Percentiles rank a stretch among this genome's conserved stretches.
These are phyloP conservation scores for Drosophila nr. perissopoda DNA, from an alignment of 2,888 invertebrate genomes.

Conservation along the genomic window DNA sequence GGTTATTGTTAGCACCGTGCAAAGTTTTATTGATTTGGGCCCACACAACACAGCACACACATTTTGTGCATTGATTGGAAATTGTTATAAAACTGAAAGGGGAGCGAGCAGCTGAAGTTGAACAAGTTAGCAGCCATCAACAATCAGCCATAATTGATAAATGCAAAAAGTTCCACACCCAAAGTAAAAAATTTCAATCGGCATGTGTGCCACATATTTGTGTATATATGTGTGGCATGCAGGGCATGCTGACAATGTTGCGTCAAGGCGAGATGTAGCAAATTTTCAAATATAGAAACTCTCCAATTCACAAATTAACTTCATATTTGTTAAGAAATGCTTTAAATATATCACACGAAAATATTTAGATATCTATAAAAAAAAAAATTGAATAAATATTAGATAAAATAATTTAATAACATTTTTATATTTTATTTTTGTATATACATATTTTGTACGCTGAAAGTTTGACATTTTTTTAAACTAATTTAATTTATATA, in stretches of 20 bases:
- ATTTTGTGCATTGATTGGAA: slow-evolving; percentile 45
- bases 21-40: slow-evolving; percentile 52
- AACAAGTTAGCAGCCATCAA: slow-evolving; percentile 36
- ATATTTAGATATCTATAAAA: neutral
- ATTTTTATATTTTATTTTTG: no score
- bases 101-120: slow-evolving; percentile 27
- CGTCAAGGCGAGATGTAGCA: neutral
- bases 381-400: neutral
- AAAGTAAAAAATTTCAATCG: neutral
- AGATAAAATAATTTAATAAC: neutral
- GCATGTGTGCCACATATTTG: neutral
- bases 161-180: slow-evolving; percentile 39
- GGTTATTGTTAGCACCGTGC: slow-evolving; percentile 19
- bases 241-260: slow-evolving; percentile 10
- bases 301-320: neutral
- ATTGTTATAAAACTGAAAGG: slow-evolving; percentile 28
- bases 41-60: neutral
- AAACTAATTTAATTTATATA: neutral
- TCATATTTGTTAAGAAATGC: neutral
- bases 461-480: neutral
- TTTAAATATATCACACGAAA: neutral
- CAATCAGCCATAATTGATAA: slow-evolving; percentile 54
- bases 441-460: neutral
- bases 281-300: neutral
- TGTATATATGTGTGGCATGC: neutral